phyloP scores from a whole-genome alignment of 2,888 invertebrate species.

The Mythimna loreyi region DNA sequence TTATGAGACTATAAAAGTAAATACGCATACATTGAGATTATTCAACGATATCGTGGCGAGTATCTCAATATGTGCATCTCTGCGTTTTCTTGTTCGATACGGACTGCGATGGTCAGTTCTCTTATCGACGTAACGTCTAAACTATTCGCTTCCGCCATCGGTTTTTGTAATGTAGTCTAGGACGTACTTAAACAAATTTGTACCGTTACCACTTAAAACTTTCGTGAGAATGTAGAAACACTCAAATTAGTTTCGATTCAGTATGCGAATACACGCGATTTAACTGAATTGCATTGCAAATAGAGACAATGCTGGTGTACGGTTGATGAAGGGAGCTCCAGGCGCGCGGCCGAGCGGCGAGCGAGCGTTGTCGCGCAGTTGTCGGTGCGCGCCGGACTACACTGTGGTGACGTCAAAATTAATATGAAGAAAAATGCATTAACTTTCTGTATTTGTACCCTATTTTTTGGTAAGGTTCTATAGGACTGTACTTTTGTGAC shows the following conservation, averaged over 20 bases:
- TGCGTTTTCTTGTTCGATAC: slow-evolving; percentile 41
- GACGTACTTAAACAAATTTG: slow-evolving; percentile 68
- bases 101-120: slow-evolving; percentile 71
- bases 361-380: slow-evolving; percentile 5
- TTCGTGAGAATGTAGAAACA: slow-evolving; percentile 73
- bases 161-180: slow-evolving; percentile 71
- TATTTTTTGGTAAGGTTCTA: neutral
- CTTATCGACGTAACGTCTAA: slow-evolving; percentile 74
- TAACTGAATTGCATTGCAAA: slow-evolving; percentile 67
- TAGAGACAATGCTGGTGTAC: slow-evolving; percentile 51
- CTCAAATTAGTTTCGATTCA: slow-evolving; percentile 67
- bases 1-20: slow-evolving; percentile 58
- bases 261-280: slow-evolving; percentile 63
- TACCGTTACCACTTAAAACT: slow-evolving; percentile 75
- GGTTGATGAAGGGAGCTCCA: slow-evolving; percentile 56
- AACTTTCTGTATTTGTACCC: neutral
- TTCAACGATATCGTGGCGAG: slow-evolving; percentile 48
- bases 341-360: slow-evolving; percentile 1
- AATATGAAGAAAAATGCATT: too few species aligned
- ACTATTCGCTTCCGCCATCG: slow-evolving; percentile 74
- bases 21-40: slow-evolving; percentile 55
- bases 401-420: too few species aligned
- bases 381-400: neutral
- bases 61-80: slow-evolving; percentile 44
- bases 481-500: too few species aligned